Percentiles rank a stretch among this genome's conserved stretches.
phyloP scores from a whole-genome alignment of 2,113 vertebrate genomes.

The Bujurquina vittata region DNA sequence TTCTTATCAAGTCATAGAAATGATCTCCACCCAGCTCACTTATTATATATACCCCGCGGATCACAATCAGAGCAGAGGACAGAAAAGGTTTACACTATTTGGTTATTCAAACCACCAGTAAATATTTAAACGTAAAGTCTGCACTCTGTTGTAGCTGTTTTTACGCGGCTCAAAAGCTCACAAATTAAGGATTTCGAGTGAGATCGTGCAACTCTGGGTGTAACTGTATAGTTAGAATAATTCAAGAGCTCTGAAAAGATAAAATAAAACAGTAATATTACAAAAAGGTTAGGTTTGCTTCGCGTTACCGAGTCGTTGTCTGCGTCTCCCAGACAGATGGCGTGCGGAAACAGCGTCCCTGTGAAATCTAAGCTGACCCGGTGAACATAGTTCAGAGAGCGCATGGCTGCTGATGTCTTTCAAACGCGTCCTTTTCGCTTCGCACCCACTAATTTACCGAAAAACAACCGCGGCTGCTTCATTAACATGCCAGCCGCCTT shows the following conservation, averaged over 20 bases:
- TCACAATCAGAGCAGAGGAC: neutral
- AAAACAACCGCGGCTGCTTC: neutral
- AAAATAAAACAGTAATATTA: neutral
- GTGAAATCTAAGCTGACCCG: slow-evolving; percentile 90
- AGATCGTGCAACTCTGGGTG: no score
- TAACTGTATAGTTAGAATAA: no score
- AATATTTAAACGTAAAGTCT: neutral
- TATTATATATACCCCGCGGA: no score
- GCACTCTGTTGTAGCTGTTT: neutral
- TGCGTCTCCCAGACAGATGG: slow-evolving; percentile 92
- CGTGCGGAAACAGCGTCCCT: slow-evolving; percentile 92
- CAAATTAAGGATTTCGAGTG: no score
- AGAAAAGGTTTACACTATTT: neutral
- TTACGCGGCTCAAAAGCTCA: no score
- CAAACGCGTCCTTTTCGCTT: neutral
- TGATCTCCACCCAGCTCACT: no score
- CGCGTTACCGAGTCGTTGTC: slow-evolving; percentile 89
- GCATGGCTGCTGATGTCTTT: slow-evolving; percentile 71
- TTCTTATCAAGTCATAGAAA: no score
- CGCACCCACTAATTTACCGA: neutral
- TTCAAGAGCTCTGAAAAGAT: neutral
- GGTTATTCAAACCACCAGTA: neutral
- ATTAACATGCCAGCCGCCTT: neutral
- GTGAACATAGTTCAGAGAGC: slow-evolving; percentile 91
- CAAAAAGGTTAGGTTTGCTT: neutral